Base-by-base conservation (phyloP, 2,797 vertebrate species). In the Poeciliopsis turneri region DNA sequence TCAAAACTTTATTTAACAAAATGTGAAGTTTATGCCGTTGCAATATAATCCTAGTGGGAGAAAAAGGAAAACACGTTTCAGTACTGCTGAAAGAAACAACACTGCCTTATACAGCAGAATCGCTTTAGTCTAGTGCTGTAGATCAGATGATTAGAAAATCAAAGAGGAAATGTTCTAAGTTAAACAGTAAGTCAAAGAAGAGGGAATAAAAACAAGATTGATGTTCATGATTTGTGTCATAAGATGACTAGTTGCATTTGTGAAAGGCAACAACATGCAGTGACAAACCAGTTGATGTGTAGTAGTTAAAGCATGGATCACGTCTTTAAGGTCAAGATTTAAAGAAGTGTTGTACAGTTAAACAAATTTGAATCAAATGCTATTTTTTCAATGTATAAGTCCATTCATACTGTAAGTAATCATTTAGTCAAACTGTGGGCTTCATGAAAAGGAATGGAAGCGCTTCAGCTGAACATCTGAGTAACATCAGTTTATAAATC, bases 1-100 rank as follows among this genome's bases (percentile, higher is more conserved):
- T 43, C 39, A 69, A 71, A 71, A 46, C 68, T 71, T 71, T 71
- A 71, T 71, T 45, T 45, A 66, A 66, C 61, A 66, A 66, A 66
- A 36, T 66, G 7, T 36, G 9, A 36, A 18, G 23, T 18, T 36
- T 5, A 12, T 13, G 39, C 36, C 2, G 20, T 39, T 41, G 64
- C 36, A 41, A 41, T 12, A 5, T 25, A 68, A 12, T 5, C 10
- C 10, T 36, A 68, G 20, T 41, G 64, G 10, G 53, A 57, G 25
- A 57, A 57, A 57, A 57, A 57, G 25, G 10, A 28, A 55, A 55
- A 55, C 53, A 57, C 23, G n/a, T 25, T 25, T 53, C 49, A 51
- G 3, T 23, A 51, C 20, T 51, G 47, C 18, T 51, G 25, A 25
- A n/a, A n/a, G 25, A 55, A 55, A 13, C 53, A 57, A 28, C 4